Conservation (phyloP, 2,797 vertebrate species). For the Chrysocyon brachyurus region DNA sequence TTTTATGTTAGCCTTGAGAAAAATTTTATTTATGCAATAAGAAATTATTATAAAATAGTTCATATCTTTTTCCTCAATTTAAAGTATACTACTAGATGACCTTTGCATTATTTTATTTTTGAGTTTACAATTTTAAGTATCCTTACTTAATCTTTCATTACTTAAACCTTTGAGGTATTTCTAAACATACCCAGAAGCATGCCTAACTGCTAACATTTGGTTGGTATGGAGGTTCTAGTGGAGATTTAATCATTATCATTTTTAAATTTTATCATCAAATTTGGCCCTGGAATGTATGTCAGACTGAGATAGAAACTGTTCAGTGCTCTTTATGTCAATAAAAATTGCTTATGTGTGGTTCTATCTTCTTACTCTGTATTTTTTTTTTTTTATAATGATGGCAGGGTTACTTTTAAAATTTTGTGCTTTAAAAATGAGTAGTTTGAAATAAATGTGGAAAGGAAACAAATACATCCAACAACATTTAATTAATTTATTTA, state of each 20-base stretch:
- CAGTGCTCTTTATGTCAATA: not conserved
- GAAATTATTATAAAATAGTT: not conserved
- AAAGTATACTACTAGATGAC: not conserved
- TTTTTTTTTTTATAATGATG: not conserved
- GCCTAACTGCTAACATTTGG: not conserved
- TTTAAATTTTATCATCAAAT: slow-evolving; percentile 25
- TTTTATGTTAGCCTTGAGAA: slow-evolving; percentile 29
- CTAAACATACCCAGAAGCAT: not conserved
- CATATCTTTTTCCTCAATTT: slow-evolving; percentile 1
- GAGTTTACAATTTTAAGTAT: not conserved
- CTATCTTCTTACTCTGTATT: not conserved
- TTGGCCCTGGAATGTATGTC: not conserved
- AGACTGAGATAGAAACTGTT: slow-evolving; percentile 8
- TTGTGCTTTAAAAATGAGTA: slow-evolving; percentile 53
- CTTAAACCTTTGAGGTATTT: not conserved
- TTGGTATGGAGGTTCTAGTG: not conserved
- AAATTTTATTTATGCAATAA: slow-evolving; percentile 30
- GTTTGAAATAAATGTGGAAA: slow-evolving; percentile 55
- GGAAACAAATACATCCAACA: not conserved
- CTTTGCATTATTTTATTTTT: not conserved
- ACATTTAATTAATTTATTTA: slow-evolving; percentile 40
- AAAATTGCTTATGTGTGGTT: not conserved
- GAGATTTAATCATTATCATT: not conserved
- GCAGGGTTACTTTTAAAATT: slow-evolving; percentile 32
- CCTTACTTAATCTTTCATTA: slow-evolving; percentile 39